A percentile compares a stretch with the other conserved stretches of the same genome.
Conservation (phyloP, 2,113 vertebrate genomes). For the Puma concolor region DNA sequence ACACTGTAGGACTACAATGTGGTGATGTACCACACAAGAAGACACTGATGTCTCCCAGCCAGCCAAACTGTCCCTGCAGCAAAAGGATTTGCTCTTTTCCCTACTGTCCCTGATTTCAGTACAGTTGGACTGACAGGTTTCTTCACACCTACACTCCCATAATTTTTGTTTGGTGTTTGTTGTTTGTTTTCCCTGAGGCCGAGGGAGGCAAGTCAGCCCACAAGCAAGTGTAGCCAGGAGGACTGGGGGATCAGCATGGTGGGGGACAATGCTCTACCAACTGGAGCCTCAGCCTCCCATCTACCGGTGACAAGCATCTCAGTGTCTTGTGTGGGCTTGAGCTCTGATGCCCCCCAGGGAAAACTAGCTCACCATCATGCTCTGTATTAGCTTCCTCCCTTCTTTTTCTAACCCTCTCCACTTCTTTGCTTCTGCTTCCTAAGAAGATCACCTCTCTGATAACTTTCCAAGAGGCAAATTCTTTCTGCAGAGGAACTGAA, state of each 20-base stretch:
- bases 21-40: not conserved
- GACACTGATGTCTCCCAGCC: not conserved
- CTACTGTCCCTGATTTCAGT: not conserved
- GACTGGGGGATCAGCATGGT: accelerated
- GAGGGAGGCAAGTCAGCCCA: not conserved
- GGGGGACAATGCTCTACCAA: accelerated
- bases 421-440: not conserved
- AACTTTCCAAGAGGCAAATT: not conserved
- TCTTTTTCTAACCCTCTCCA: not conserved
- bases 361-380: not conserved
- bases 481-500: not conserved
- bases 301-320: not conserved
- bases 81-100: not conserved
- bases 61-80: accelerated
- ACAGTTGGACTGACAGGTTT: not conserved
- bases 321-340: not conserved
- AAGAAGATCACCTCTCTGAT: not conserved
- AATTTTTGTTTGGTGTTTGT: not conserved
- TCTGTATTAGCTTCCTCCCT: not conserved
- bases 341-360: not conserved
- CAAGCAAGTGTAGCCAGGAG: not conserved
- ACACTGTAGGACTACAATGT: not conserved
- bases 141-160: no score
- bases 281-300: no score
- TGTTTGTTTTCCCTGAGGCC: not conserved